These are phyloP conservation scores for Epicampocera succincta DNA, from an alignment of 2,888 invertebrate species.

Conservation along the genomic window DNA sequence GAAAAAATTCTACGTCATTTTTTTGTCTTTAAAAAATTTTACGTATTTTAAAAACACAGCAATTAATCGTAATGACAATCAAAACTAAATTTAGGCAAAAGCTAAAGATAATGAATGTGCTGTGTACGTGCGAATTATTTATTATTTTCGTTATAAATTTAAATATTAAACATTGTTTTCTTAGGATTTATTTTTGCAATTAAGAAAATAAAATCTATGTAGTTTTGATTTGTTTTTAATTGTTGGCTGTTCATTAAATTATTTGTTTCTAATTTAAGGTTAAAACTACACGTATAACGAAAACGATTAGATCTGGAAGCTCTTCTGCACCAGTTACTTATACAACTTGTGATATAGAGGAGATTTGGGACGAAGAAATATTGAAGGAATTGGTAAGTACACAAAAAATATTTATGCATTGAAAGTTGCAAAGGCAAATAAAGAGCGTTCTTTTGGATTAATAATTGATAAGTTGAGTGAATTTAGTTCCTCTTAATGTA, in stretches of 20 bases:
- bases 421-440: no score
- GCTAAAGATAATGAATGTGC: conserved; percentile 4
- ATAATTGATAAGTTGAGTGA: no score
- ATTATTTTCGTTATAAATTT: no score
- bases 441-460: no score
- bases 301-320: conserved; percentile 80
- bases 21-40: conserved; percentile 21
- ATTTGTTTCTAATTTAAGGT: conserved; percentile 80
- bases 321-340: conserved; percentile 82
- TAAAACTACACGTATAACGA: conserved; percentile 82
- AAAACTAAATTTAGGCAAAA: conserved; percentile 33
- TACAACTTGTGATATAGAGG: conserved; percentile 85
- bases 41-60: conserved; percentile 48
- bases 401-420: no score
- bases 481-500: no score
- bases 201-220: neutral
- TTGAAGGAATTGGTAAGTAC: conserved; percentile 87
- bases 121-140: no score
- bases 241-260: neutral
- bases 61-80: conserved; percentile 64
- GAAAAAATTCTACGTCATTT: conserved; percentile 58
- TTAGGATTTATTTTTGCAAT: conserved; percentile 9
- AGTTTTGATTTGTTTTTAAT: neutral
- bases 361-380: conserved; percentile 89
- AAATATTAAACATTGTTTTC: neutral